Conservation (phyloP, 1,140 invertebrate species). For the Pinna nobilis region DNA sequence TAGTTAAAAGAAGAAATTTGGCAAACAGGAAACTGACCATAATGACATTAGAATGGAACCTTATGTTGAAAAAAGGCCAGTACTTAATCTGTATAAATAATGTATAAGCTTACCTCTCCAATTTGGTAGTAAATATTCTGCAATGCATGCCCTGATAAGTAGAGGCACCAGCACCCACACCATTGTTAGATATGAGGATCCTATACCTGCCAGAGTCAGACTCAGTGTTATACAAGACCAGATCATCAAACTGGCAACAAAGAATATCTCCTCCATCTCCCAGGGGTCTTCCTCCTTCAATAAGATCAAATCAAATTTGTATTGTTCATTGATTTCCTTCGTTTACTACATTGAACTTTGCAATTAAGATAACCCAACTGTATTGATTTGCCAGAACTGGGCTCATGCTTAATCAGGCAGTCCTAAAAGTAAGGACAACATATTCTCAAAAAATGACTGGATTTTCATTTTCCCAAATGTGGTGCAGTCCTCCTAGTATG, state of each 20-base stretch:
- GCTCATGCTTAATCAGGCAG: no score
- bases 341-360: no score
- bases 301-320: constrained; percentile 19
- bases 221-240: constrained; percentile 78
- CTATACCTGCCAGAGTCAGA: constrained; percentile 78
- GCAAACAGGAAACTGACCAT: background rate
- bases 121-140: constrained; percentile 16
- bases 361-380: no score
- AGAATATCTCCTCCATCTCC: constrained; percentile 79
- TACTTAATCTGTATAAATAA: no score
- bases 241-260: constrained; percentile 80
- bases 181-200: constrained; percentile 82
- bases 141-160: constrained; percentile 43
- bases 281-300: constrained; percentile 75
- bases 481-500: no score
- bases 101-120: constrained; percentile 44
- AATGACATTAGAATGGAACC: no score
- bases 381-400: no score
- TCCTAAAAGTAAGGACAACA: background rate
- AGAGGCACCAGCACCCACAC: constrained; percentile 79
- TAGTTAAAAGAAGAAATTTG: background rate
- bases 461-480: no score
- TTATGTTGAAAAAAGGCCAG: no score
- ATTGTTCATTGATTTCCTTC: no score
- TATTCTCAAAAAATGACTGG: background rate